A percentile compares a stretch with the other conserved stretches of the same genome.
phyloP scores from a whole-genome alignment of 2,113 vertebrate species.

The Menura novaehollandiae region DNA sequence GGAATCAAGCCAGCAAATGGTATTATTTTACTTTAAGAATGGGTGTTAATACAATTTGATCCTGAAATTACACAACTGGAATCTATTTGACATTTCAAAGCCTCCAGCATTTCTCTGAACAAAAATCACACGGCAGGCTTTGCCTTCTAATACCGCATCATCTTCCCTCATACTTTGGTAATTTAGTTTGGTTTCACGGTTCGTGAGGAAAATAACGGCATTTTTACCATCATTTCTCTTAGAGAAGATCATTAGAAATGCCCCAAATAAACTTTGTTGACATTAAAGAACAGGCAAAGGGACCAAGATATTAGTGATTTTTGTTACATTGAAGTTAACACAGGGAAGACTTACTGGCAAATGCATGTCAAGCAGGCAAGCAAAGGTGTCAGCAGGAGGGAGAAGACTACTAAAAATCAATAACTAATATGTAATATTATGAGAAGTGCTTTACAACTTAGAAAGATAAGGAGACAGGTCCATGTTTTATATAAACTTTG shows the following conservation, averaged over 20 bases:
- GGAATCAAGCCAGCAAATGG: not conserved
- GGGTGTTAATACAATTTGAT: conserved; percentile 40
- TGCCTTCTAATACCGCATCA: not conserved
- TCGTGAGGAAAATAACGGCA: not conserved
- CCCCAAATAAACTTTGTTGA: not conserved
- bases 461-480: not conserved
- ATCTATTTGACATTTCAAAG: conserved; percentile 41
- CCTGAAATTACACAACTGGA: conserved; percentile 40
- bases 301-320: not conserved
- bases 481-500: not conserved
- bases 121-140: conserved; percentile 40
- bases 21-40: conserved; percentile 35
- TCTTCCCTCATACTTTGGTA: not conserved
- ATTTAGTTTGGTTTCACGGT: not conserved
- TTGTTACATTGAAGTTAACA: not conserved
- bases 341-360: not conserved
- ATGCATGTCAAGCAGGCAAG: not conserved
- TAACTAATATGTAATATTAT: not conserved
- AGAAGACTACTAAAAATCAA: not conserved
- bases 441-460: not conserved
- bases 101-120: conserved; percentile 33
- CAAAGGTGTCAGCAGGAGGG: not conserved
- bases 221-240: not conserved
- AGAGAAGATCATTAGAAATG: not conserved
- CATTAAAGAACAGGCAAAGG: not conserved